phyloP scores from a whole-genome alignment of 2,113 vertebrate genomes.

The Pseudorasbora parva region DNA sequence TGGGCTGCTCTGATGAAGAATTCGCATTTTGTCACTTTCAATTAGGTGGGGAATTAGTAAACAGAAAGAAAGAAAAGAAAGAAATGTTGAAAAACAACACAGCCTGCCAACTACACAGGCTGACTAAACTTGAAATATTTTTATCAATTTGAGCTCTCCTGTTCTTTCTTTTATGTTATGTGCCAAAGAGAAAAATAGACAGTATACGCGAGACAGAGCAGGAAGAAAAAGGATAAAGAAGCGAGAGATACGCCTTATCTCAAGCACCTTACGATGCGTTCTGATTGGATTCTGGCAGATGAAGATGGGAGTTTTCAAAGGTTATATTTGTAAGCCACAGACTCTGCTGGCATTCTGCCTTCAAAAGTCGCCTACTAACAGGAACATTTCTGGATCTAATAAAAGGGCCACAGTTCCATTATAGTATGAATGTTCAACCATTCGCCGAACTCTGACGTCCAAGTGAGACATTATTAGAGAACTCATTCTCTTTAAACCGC shows the following conservation, averaged over 20 bases:
- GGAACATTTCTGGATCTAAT: constrained; percentile 28
- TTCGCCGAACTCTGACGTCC: constrained; percentile 4
- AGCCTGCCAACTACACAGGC: not conserved
- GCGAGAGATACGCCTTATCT: constrained; percentile 63
- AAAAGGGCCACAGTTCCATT: constrained; percentile 40
- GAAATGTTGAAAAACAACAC: constrained; percentile 10
- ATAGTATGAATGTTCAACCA: not conserved
- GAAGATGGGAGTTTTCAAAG: constrained; percentile 71
- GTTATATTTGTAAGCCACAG: constrained; percentile 66
- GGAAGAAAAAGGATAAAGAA: constrained; percentile 48
- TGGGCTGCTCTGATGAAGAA: constrained; percentile 36
- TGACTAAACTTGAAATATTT: constrained; percentile 5
- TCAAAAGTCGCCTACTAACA: constrained; percentile 65
- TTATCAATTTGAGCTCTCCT: constrained; percentile 2
- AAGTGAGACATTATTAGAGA: constrained; percentile 18
- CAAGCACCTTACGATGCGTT: constrained; percentile 50
- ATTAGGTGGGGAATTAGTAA: constrained; percentile 46
- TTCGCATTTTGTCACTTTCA: constrained; percentile 53
- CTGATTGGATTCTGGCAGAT: constrained; percentile 68
- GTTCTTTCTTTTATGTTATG: constrained; percentile 8
- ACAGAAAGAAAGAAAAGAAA: constrained; percentile 18
- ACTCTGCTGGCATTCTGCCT: constrained; percentile 56
- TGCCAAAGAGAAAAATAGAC: constrained; percentile 34
- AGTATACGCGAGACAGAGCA: constrained; percentile 1
- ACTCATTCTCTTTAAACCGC: constrained; percentile 8